Base-by-base conservation (phyloP, 1,140 invertebrate genomes). In the Venturia canescens region DNA sequence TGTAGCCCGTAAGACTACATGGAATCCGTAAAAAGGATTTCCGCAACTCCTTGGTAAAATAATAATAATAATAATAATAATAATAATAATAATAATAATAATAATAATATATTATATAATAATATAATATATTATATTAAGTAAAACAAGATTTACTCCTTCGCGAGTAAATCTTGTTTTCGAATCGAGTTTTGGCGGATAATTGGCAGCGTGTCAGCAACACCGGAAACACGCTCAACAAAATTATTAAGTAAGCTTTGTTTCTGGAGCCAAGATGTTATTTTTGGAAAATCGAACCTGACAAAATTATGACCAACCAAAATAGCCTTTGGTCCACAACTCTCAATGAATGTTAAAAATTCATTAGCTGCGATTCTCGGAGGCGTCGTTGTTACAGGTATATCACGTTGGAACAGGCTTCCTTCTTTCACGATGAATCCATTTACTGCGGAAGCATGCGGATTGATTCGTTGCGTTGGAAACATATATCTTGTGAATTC, bases 241-340 rank as follows among this genome's bases (percentile, higher is more conserved):
- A 70, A 79, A 23, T 26, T 23, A 48, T 48, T n/a, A 11, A 70
- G 44, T n/a, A 79, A 34, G 27, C 29, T 48, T 11, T 69, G 44
- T 26, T 50, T 50, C 27, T 50, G 21, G 15, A 79, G 50, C 67
- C 66, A 79, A 44, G 60, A 63, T 31, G 31, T 53, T 63, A 79
- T 79, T 6, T 63, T 27, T 31, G 63, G 77, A 27, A 63, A 63
- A 53, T 70, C 77, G 31, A 79, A 70, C 44, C 50, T 66, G 21
- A 70, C 50, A 18, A 79, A 29, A 29, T 79, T 79, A 48, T 70
- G 77, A 16, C 77, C 63, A 13, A 79, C 21, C 23, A 79, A 29
- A 13, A 79, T n/a, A 23, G 66, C 77, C 50, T 53, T 70, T 79
- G 77, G 77, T 9, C 77, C 77, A 50, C 77, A 79, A 44, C 23